phyloP scores from a whole-genome alignment of 2,888 invertebrate species.

The Dasysyrphus tricinctus region DNA sequence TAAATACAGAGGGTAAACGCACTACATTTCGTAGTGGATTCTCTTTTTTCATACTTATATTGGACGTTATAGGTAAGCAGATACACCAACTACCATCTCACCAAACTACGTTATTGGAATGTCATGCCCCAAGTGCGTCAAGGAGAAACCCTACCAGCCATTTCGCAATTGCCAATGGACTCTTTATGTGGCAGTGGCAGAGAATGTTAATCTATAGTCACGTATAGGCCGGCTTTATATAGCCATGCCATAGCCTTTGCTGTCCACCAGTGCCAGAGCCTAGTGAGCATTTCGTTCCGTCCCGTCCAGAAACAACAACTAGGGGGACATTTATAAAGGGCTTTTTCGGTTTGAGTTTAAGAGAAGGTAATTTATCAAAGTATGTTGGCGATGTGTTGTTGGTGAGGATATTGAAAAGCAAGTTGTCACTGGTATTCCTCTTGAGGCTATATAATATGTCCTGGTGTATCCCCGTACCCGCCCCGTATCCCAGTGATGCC shows the following conservation, averaged over 20 bases:
- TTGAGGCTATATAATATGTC: slow-evolving; percentile 47
- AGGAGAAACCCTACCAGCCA: slow-evolving; percentile 49
- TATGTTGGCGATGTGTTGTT: slow-evolving; percentile 68
- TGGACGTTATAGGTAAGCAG: neutral
- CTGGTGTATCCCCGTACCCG: neutral
- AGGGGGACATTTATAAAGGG: slow-evolving; percentile 63
- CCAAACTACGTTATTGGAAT: slow-evolving; percentile 61
- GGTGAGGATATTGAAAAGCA: slow-evolving; percentile 73
- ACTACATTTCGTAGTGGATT: neutral
- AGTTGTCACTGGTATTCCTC: slow-evolving; percentile 69
- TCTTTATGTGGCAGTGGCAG: slow-evolving; percentile 58
- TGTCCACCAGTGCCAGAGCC: neutral
- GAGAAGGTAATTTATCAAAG: slow-evolving; percentile 74
- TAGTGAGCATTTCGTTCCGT: neutral
- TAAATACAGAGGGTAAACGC: slow-evolving; percentile 42
- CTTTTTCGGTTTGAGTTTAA: slow-evolving; percentile 65
- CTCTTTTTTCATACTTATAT: slow-evolving; percentile 1
- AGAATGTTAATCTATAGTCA: slow-evolving; percentile 66
- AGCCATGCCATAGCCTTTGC: slow-evolving; percentile 22
- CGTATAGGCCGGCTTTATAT: slow-evolving; percentile 7
- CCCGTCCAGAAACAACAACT: slow-evolving; percentile 19
- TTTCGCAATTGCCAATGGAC: slow-evolving; percentile 71
- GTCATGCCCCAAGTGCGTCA: slow-evolving; percentile 55
- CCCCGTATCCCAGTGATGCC: neutral
- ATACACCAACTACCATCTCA: neutral